Evolutionary conservation across 2,113 vertebrate genomes (phyloP), one percentile per base, ranked within the genome.

Genomic region (Pelodiscus sinensis): DNA sequence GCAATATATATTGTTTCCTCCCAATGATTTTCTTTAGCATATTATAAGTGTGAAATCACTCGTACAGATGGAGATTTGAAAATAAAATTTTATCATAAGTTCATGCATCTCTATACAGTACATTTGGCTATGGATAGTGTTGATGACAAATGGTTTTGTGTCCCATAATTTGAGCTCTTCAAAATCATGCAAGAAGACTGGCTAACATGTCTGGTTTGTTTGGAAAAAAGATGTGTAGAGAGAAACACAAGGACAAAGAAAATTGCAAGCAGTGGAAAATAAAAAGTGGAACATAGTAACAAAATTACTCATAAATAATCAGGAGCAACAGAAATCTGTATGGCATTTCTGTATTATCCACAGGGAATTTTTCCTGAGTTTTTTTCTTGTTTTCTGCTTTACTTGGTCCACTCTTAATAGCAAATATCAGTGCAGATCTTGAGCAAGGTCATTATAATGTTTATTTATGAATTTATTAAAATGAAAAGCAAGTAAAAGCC

Each of bases 1-100:
- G 81, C 90, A 44, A 44, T 94, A 84, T 6, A 54, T n/a, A 73
- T 21, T 92, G 89, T 75, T 89, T 85, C 92, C n/a, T 86, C 27
- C 35, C 15, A n/a, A 24, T 15, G 50, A 21, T 29, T 79, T 78
- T 62, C 5, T 35, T 85, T 25, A 55, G 14, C 13, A 71, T 10
- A 19, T 51, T 82, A 44, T 27, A 9, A 8, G 25, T 22, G n/a
- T 84, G 75, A 71, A 38, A 78, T 44, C 7, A 4, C 4, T 19
- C n/a, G 55, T 52, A 8, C 25, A 31, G 18, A 83, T 9, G 57
- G 24, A 24, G 15, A 81, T 58, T 38, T 15, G 35, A 22, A 81
- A 81, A 24, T 58, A 14, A 73, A 13, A 38, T 60, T 86, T 44
- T 57, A 83, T 14, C 24, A 16, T 31, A 92, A 50, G 13, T 94